Evolutionary conservation across 2,888 invertebrate species (phyloP), one percentile per base, ranked within the genome.

Genomic region (Priocnemis perturbator): DNA sequence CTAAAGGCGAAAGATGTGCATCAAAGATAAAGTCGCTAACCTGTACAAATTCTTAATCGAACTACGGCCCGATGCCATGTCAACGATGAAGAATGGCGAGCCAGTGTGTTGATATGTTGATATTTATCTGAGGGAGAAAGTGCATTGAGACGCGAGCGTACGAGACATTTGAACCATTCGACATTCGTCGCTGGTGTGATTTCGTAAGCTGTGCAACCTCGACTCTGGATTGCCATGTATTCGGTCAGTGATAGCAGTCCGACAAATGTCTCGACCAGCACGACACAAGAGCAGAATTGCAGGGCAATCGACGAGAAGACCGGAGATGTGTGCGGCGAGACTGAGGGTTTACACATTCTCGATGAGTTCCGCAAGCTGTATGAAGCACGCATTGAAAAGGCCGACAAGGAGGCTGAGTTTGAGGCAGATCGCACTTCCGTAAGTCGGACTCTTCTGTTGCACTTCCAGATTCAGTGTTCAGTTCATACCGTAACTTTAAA

Each of bases 311-410:
- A 82, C 67, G 64, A 77, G 15, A 71, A 70, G 50, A 81, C 81
- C 45, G 81, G 80, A 11, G 71, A 74, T 64, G 55, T 73, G 65
- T 86, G 85, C 65, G 81, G 78, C 15, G 83, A 87, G 65, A 78
- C 77, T 45, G 82, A 83, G 30, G 73, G 86, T 60, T 65, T 87
- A 17, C 81, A 76, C 56, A 91, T 93, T 74, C 90, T 93, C 61
- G 88, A 90, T 57, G 91, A 94, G 67, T 92, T 95, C 74, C 93
- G 92, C 83, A 87, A 89, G 63, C 89, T 93, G 0, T 95, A 94
- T 82, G 92, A 93, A 76, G 89, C 91, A 48, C 91, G 93, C 69
- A 89, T 95, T 87, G 89, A 90, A 45, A 88, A 91, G 60, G 90
- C 94, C 53, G 93, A 93, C 64, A 83, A 83, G 26, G 84, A 83